Evolutionary conservation across 1,140 invertebrate species (phyloP).

Genomic region (Saccostrea cuccullata): DNA sequence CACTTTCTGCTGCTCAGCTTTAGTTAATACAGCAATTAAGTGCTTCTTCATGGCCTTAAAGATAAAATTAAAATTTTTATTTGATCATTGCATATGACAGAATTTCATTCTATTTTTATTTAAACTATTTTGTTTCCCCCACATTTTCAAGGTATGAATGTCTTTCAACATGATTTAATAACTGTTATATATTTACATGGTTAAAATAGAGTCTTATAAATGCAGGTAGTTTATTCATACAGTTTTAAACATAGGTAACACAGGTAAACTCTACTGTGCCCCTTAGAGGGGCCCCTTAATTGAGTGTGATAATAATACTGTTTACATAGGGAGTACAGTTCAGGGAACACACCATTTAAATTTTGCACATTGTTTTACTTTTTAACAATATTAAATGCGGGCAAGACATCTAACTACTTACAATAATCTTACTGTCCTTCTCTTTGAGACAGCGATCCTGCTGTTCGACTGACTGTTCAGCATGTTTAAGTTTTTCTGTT

Average conservation of each 20-base stretch:
- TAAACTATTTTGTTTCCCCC: background rate
- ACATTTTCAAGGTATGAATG: no score
- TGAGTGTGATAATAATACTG: no score
- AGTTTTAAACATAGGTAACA: no score
- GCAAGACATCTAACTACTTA: background rate
- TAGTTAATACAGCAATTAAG: background rate
- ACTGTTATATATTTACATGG: no score
- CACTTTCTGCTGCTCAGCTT: conserved; percentile 13
- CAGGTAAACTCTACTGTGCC: no score
- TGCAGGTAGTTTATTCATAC: no score
- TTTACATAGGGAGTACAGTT: no score
- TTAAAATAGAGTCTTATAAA: no score
- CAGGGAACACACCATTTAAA: no score
- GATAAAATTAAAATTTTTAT: background rate
- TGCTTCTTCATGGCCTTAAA: background rate
- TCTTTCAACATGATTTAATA: no score
- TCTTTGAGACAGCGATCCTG: background rate
- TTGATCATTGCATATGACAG: background rate
- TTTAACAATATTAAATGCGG: background rate
- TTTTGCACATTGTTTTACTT: no score
- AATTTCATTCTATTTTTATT: background rate
- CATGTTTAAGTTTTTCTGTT: background rate
- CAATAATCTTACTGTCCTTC: background rate
- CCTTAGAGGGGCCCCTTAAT: no score
- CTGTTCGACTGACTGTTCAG: background rate